These are phyloP conservation scores for Drepana arcuata DNA, from an alignment of 1,140 invertebrate genomes.

Conservation along the genomic window DNA sequence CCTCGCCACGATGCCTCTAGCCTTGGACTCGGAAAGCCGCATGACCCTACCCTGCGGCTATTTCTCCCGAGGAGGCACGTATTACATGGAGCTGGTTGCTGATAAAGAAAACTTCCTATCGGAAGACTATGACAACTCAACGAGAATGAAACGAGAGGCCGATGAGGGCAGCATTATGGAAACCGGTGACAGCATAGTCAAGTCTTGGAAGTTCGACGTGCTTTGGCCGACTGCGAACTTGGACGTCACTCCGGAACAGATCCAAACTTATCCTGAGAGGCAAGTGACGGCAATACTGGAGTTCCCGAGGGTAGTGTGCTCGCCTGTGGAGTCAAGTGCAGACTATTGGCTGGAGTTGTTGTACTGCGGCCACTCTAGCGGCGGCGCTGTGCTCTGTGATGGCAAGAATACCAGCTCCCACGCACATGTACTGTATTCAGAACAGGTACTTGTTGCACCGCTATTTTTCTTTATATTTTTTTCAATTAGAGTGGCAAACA, in stretches of 20 bases:
- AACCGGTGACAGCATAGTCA: conserved; percentile 53
- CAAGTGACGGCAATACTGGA: conserved; percentile 80
- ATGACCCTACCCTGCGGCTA: conserved; percentile 79
- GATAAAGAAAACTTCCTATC: conserved; percentile 60
- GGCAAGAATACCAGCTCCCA: conserved; percentile 65
- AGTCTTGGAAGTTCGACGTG: conserved; percentile 79
- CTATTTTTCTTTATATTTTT: too few species aligned
- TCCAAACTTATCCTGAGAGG: conserved; percentile 83
- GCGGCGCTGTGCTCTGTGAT: conserved; percentile 56
- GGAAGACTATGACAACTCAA: conserved; percentile 51
- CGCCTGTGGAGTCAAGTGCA: conserved; percentile 74
- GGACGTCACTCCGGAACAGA: conserved; percentile 79
- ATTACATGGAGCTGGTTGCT: conserved; percentile 53
- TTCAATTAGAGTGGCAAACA: too few species aligned
- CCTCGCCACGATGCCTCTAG: conserved; percentile 76
- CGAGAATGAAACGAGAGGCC: conserved; percentile 39
- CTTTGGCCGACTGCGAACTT: conserved; percentile 83
- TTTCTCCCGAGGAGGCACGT: conserved; percentile 77
- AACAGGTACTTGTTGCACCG: conserved; percentile 77
- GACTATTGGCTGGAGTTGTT: conserved; percentile 82
- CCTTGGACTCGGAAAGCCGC: conserved; percentile 62
- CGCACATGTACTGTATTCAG: conserved; percentile 61
- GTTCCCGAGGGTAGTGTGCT: conserved; percentile 80
- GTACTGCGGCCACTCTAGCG: conserved; percentile 80
- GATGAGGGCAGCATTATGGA: conserved; percentile 45